Percentiles rank a stretch among this genome's conserved stretches.
phyloP scores from a whole-genome alignment of 30 jellyfish, hydroid and myxozoan species.

The Sanderia malayensis region DNA sequence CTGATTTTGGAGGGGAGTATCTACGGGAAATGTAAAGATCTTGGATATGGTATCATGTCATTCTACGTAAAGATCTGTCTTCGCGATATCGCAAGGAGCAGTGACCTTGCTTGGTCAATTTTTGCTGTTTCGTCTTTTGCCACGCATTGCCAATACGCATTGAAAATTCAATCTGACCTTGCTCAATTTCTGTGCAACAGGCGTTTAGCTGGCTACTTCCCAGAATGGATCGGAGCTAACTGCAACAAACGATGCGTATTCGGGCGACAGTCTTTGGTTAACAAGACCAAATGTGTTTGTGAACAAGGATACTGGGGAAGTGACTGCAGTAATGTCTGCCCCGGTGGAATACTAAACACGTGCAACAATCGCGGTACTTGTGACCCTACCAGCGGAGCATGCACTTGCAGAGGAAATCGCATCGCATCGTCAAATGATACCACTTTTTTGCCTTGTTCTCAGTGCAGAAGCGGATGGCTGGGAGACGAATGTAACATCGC shows the following conservation, averaged over 20 bases:
- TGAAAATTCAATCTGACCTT: constrained; percentile 6
- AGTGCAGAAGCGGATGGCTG: constrained; percentile 54
- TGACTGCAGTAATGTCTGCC: constrained; percentile 41
- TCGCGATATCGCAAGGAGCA: constrained; percentile 18
- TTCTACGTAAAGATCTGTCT: constrained; percentile 21
- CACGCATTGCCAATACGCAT: constrained; percentile 11
- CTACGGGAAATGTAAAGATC: constrained; percentile 14
- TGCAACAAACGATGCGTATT: constrained; percentile 31
- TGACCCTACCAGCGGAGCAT: constrained; percentile 20
- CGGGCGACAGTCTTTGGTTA: constrained; percentile 24
- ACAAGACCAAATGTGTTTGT: constrained; percentile 11
- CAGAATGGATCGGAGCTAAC: constrained; percentile 15
- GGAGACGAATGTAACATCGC: constrained; percentile 54
- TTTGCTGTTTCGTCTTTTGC: constrained; percentile 23
- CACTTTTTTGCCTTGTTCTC: constrained; percentile 37
- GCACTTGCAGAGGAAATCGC: constrained; percentile 38
- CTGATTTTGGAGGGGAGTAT: constrained; percentile 19
- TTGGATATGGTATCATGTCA: constrained; percentile 33
- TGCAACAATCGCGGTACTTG: constrained; percentile 51
- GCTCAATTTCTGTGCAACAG: constrained; percentile 11
- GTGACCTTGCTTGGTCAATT: constrained; percentile 14
- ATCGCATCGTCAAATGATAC: constrained; percentile 34
- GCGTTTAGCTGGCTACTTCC: neutral
- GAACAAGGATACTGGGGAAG: constrained; percentile 61
- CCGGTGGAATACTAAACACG: constrained; percentile 54